Evolutionary conservation across 2,888 invertebrate species (phyloP).

Genomic region (Ennomos erosarius): DNA sequence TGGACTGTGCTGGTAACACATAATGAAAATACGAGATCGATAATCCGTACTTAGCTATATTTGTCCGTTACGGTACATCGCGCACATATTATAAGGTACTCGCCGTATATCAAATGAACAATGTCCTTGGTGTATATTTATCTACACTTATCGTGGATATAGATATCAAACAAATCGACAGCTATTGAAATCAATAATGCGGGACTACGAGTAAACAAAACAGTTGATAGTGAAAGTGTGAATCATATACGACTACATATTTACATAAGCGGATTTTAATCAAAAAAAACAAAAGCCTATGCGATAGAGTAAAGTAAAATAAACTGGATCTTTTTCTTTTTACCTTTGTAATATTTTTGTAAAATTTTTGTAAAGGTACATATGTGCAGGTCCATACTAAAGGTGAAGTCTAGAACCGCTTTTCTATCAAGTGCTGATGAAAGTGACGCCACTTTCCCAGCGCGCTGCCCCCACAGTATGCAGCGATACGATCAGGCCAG

Average conservation of each 20-base stretch:
- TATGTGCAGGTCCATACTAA: no score
- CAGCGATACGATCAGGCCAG: slow-evolving; percentile 31
- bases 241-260: neutral
- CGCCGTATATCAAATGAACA: slow-evolving; percentile 3
- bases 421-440: no score
- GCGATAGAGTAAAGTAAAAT: no score
- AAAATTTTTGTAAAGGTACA: no score
- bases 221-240: slow-evolving; percentile 1
- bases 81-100: neutral
- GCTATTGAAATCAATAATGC: slow-evolving; percentile 7
- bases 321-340: no score
- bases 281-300: no score
- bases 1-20: slow-evolving; percentile 38
- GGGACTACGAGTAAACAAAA: neutral
- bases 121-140: slow-evolving; percentile 19
- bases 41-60: slow-evolving; percentile 7
- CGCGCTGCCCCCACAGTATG: neutral
- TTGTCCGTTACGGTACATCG: slow-evolving; percentile 3
- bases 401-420: no score
- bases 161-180: slow-evolving; percentile 22
- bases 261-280: no score
- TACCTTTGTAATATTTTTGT: no score
- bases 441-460: slow-evolving; percentile 3
- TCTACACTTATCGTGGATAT: slow-evolving; percentile 16
- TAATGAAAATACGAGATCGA: slow-evolving; percentile 24